phyloP scores from a whole-genome alignment of 1,140 invertebrate species.

The Monomorium pharaonis region DNA sequence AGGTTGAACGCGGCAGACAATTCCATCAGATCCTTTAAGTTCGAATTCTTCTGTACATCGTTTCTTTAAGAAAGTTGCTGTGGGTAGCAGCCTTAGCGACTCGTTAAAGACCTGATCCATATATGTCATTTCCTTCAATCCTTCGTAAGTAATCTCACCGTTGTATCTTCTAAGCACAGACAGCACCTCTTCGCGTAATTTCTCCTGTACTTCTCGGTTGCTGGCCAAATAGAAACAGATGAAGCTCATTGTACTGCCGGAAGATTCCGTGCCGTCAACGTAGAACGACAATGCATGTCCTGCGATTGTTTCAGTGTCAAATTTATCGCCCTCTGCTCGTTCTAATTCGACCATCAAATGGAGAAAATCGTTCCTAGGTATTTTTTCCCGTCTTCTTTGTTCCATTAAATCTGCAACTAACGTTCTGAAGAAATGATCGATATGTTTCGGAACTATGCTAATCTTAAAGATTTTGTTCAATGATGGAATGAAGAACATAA shows the following conservation, averaged over 20 bases:
- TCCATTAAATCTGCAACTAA: slow-evolving; percentile 65
- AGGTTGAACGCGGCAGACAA: slow-evolving; percentile 63
- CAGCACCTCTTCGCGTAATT: slow-evolving; percentile 87
- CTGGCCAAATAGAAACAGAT: slow-evolving; percentile 87
- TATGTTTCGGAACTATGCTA: slow-evolving; percentile 20
- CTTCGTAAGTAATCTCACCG: slow-evolving; percentile 86
- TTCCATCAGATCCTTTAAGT: slow-evolving; percentile 65
- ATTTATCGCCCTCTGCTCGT: slow-evolving; percentile 70
- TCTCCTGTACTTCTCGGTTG: slow-evolving; percentile 88
- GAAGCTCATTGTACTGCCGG: slow-evolving; percentile 87
- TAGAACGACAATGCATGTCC: slow-evolving; percentile 88
- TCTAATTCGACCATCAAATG: slow-evolving; percentile 69
- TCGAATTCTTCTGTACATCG: slow-evolving; percentile 67
- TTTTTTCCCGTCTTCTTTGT: slow-evolving; percentile 54
- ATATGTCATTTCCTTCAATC: slow-evolving; percentile 87
- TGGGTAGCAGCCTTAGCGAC: slow-evolving; percentile 61
- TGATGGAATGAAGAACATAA: slow-evolving; percentile 41
- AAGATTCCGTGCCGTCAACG: slow-evolving; percentile 90
- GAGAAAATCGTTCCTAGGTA: slow-evolving; percentile 71
- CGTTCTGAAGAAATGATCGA: slow-evolving; percentile 61
- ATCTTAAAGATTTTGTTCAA: slow-evolving; percentile 36
- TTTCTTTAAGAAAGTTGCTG: slow-evolving; percentile 20
- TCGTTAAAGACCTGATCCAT: slow-evolving; percentile 87
- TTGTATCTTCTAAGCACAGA: slow-evolving; percentile 83
- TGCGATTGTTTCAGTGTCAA: slow-evolving; percentile 78